Evolutionary conservation across 2,797 vertebrate genomes (phyloP).

Genomic region (Sebastes glaucus): DNA sequence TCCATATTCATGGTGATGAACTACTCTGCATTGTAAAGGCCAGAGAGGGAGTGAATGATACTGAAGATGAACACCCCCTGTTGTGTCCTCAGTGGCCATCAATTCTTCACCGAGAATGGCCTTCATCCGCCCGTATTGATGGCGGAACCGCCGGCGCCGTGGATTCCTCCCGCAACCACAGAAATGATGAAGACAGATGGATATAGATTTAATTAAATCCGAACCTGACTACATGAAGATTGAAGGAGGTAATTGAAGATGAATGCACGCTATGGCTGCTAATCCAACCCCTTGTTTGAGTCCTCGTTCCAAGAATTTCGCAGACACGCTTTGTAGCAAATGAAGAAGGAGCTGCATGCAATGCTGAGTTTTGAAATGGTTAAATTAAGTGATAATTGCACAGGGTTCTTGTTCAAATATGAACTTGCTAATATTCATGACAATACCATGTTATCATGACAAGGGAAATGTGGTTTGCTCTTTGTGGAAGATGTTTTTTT

Average conservation of each 20-base stretch:
- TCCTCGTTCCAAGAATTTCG: background rate
- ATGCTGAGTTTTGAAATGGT: background rate
- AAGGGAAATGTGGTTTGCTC: background rate
- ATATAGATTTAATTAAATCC: conserved; percentile 78
- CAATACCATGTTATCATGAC: background rate
- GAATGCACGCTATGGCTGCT: conserved; percentile 57
- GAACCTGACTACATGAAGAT: conserved; percentile 77
- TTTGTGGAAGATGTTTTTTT: background rate
- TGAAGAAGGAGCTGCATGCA: background rate
- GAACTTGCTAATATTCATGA: background rate
- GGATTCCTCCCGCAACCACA: conserved; percentile 54
- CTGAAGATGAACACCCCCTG: conserved; percentile 68
- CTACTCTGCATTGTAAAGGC: conserved; percentile 65
- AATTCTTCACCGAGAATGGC: conserved; percentile 69
- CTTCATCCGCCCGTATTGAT: conserved; percentile 69
- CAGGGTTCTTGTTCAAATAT: background rate
- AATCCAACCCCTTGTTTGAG: conserved; percentile 36
- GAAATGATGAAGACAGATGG: conserved; percentile 78
- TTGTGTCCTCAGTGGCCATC: conserved; percentile 70
- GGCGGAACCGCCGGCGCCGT: conserved; percentile 25
- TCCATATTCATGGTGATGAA: conserved; percentile 75
- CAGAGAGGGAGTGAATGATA: conserved; percentile 71
- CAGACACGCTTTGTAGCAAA: background rate
- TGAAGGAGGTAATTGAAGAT: conserved; percentile 72
- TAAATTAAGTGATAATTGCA: background rate